Percentiles rank a stretch among this genome's conserved stretches.
These are phyloP conservation scores for Vimba vimba DNA, from an alignment of 2,113 vertebrate genomes.

Conservation along the genomic window DNA sequence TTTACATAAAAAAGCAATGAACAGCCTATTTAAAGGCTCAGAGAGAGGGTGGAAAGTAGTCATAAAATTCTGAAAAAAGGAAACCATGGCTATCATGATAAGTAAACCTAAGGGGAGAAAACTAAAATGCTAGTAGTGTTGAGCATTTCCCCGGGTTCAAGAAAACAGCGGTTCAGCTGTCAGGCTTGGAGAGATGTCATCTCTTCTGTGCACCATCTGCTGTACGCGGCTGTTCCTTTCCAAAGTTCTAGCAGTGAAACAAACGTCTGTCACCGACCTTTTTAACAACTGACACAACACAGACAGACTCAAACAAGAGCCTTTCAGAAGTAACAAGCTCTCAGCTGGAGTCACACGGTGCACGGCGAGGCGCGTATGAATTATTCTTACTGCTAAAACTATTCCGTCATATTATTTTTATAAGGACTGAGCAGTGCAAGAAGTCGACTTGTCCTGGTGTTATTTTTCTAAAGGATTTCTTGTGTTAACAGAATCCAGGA, in stretches of 20 bases:
- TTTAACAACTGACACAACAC: slow-evolving; percentile 28
- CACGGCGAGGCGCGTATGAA: background rate
- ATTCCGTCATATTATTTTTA: slow-evolving; percentile 29
- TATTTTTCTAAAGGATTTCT: background rate
- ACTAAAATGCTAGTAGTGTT: background rate
- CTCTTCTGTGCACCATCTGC: slow-evolving; percentile 1
- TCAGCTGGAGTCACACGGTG: background rate
- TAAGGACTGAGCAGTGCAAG: slow-evolving; percentile 8
- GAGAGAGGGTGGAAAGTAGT: background rate
- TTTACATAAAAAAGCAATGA: background rate
- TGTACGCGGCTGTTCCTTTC: slow-evolving; percentile 11
- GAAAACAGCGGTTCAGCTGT: slow-evolving; percentile 10
- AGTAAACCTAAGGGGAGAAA: background rate
- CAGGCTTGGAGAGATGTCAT: background rate
- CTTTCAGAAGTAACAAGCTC: background rate
- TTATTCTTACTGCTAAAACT: slow-evolving; percentile 27
- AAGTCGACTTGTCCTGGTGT: background rate
- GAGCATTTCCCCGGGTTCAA: background rate
- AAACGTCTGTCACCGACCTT: slow-evolving; percentile 20
- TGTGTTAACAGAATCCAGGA: slow-evolving; percentile 11
- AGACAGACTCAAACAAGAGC: background rate
- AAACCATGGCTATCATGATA: background rate
- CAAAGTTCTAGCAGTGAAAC: slow-evolving; percentile 10
- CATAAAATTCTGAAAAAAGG: background rate
- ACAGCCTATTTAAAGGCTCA: background rate